A percentile compares a stretch with the other conserved stretches of the same genome.
These are phyloP conservation scores for Apaloderma vittatum DNA, from an alignment of 2,113 vertebrate genomes.

Conservation along the genomic window DNA sequence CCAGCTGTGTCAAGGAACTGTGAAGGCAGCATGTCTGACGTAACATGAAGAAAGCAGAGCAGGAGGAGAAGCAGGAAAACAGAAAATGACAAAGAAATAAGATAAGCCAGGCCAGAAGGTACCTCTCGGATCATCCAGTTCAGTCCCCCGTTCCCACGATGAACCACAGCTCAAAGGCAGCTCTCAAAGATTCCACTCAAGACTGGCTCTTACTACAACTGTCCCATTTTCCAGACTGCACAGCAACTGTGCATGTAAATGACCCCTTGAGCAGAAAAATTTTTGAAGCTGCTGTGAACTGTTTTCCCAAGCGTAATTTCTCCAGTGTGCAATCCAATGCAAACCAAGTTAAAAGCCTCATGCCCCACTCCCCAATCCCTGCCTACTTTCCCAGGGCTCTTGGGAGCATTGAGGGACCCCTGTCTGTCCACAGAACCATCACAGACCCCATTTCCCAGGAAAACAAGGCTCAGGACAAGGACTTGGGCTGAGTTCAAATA, in stretches of 20 bases:
- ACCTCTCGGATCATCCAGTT: not conserved
- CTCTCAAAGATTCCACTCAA: not conserved
- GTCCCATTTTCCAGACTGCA: accelerated
- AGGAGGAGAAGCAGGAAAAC: not conserved
- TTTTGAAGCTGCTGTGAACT: not conserved
- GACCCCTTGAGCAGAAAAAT: accelerated
- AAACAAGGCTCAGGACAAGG: not conserved
- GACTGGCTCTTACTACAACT: not conserved
- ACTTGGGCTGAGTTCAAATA: not conserved
- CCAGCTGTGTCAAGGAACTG: not conserved
- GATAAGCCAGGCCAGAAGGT: not conserved
- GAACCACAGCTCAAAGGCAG: not conserved
- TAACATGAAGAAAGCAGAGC: not conserved
- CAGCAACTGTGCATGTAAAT: accelerated
- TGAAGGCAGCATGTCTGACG: not conserved
- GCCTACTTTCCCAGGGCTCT: not conserved
- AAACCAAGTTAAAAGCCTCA: accelerated
- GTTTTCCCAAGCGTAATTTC: not conserved
- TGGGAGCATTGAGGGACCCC: accelerated
- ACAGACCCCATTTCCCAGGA: accelerated
- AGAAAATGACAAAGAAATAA: not conserved
- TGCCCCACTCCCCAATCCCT: not conserved
- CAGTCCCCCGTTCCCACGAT: not conserved
- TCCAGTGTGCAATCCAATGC: accelerated
- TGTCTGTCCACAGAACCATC: not conserved